Conservation (phyloP, 2,797 vertebrate genomes). For the Trichosurus vulpecula region DNA sequence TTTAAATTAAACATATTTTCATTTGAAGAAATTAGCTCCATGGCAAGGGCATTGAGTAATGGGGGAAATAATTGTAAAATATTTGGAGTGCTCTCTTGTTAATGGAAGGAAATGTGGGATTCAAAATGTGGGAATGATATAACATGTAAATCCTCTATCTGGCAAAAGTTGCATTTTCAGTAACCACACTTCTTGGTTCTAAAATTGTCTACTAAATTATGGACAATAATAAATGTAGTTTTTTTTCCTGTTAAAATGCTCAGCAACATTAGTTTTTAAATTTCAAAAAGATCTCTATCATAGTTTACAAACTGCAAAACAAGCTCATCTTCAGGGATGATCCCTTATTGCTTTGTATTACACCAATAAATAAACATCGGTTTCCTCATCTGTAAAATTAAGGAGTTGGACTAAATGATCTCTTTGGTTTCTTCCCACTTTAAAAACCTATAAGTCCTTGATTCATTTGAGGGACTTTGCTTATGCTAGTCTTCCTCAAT, state of each 20-base stretch:
- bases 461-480: not conserved
- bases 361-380: not conserved
- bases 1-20: not conserved
- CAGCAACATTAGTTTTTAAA: not conserved
- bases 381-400: not conserved
- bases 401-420: not conserved
- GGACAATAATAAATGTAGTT: slow-evolving; percentile 4
- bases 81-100: slow-evolving; percentile 15
- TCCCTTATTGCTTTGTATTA: not conserved
- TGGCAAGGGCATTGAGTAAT: slow-evolving; percentile 13
- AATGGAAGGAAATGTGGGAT: slow-evolving; percentile 20
- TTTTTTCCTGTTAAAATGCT: not conserved
- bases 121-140: not conserved
- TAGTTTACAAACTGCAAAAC: not conserved
- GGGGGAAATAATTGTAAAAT: slow-evolving; percentile 18
- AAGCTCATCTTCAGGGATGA: not conserved
- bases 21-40: slow-evolving; percentile 15
- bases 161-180: slow-evolving; percentile 28
- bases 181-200: slow-evolving; percentile 20
- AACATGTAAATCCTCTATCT: slow-evolving; percentile 19
- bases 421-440: not conserved
- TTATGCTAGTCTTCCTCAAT: not conserved
- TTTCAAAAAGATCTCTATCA: not conserved
- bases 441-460: not conserved
- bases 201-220: slow-evolving; percentile 33